Evolutionary conservation across 2,113 vertebrate species (phyloP).

Genomic region (Silurus meridionalis): DNA sequence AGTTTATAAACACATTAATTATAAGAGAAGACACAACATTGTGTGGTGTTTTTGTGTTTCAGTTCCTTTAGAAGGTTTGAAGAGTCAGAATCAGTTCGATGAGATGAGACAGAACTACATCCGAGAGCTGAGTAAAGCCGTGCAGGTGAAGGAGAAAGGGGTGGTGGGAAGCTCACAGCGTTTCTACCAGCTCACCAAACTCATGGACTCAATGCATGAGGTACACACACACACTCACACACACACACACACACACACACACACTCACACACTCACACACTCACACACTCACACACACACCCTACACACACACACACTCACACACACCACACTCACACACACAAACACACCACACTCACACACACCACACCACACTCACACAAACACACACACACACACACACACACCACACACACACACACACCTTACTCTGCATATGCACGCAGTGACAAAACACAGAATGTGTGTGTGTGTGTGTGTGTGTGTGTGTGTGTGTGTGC

Average conservation of each 20-base stretch:
- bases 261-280: background rate
- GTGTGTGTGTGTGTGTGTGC: background rate
- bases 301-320: background rate
- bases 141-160: constrained; percentile 86
- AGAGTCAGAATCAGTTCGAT: constrained; percentile 91
- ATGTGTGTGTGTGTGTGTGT: background rate
- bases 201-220: constrained; percentile 95
- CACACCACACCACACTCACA: background rate
- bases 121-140: constrained; percentile 87
- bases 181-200: constrained; percentile 94
- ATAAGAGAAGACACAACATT: background rate
- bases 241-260: background rate
- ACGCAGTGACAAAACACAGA: background rate
- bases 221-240: constrained; percentile 62
- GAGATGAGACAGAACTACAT: constrained; percentile 97
- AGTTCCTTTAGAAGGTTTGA: constrained; percentile 96
- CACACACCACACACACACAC: background rate
- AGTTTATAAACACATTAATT: background rate
- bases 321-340: background rate
- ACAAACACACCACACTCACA: background rate
- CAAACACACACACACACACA: background rate
- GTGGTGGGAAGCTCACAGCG: constrained; percentile 88
- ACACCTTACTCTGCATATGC: background rate
- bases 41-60: constrained; percentile 40
- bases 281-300: background rate